Percentiles rank a stretch among this genome's conserved stretches.
phyloP scores from a whole-genome alignment of 2,797 vertebrate species.

The Bovichtus diacanthus region DNA sequence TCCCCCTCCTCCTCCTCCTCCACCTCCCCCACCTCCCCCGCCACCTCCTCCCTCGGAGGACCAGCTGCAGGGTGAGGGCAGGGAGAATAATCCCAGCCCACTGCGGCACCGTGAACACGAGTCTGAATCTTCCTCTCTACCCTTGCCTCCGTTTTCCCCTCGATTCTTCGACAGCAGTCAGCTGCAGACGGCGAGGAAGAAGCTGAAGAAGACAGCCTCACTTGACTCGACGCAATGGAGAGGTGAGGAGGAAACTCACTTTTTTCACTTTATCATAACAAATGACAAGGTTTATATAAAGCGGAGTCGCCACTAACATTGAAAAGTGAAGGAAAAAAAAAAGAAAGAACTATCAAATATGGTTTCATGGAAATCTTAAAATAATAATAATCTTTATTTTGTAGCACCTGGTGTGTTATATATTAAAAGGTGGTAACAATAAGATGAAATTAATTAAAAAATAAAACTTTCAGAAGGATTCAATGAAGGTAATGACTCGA shows the following conservation, averaged over 20 bases:
- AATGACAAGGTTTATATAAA: not conserved
- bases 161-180: slow-evolving; percentile 97
- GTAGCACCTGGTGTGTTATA: too few species aligned
- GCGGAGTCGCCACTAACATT: too few species aligned
- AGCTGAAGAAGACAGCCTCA: slow-evolving; percentile 93
- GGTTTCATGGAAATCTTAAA: too few species aligned
- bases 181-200: slow-evolving; percentile 93
- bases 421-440: not conserved
- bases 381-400: too few species aligned
- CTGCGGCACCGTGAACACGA: slow-evolving; percentile 66
- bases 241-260: slow-evolving; percentile 80
- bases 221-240: slow-evolving; percentile 91
- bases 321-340: too few species aligned
- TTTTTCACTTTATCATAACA: not conserved
- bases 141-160: slow-evolving; percentile 86
- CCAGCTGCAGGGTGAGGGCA: slow-evolving; percentile 55
- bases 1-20: slow-evolving; percentile 70
- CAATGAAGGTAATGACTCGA: too few species aligned
- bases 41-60: slow-evolving; percentile 84
- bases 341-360: too few species aligned
- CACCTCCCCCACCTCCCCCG: slow-evolving; percentile 81
- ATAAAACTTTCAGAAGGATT: too few species aligned
- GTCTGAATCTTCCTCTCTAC: slow-evolving; percentile 80
- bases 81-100: slow-evolving; percentile 63
- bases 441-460: not conserved